Conservation (phyloP, 2,888 invertebrate species). For the Petrolisthes cinctipes region DNA sequence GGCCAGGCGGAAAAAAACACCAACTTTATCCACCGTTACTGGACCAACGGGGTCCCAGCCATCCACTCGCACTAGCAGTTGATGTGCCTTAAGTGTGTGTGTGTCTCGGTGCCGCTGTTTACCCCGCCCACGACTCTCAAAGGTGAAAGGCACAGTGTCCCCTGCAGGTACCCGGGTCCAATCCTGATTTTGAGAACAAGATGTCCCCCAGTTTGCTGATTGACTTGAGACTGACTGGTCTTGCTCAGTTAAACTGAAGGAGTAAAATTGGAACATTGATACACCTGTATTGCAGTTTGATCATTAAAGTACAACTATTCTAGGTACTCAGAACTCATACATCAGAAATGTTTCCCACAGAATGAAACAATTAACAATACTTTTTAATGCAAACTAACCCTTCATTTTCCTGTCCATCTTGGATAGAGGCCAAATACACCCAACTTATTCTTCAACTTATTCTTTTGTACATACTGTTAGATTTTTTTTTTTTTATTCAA, state of each 20-base stretch:
- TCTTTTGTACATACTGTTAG: no score
- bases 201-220: no score
- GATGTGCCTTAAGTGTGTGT: slow-evolving; percentile 84
- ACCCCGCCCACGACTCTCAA: slow-evolving; percentile 76
- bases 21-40: slow-evolving; percentile 95
- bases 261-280: no score
- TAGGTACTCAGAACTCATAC: neutral
- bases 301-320: no score
- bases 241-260: no score
- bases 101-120: slow-evolving; percentile 81
- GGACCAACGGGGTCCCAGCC: slow-evolving; percentile 90
- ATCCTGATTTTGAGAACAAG: slow-evolving; percentile 12
- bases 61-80: slow-evolving; percentile 88
- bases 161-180: slow-evolving; percentile 76
- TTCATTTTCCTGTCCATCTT: no score
- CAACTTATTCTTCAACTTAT: no score
- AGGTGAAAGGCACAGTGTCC: slow-evolving; percentile 86
- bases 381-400: neutral
- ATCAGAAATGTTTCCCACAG: no score
- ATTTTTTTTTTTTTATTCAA: no score
- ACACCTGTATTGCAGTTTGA: no score
- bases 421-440: no score
- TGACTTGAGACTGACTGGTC: no score
- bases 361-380: neutral
- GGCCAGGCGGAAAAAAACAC: slow-evolving; percentile 84